Percentiles rank a stretch among this genome's conserved stretches.
phyloP scores from a whole-genome alignment of 2,888 invertebrate species.

The Eugnorisma glareosa region DNA sequence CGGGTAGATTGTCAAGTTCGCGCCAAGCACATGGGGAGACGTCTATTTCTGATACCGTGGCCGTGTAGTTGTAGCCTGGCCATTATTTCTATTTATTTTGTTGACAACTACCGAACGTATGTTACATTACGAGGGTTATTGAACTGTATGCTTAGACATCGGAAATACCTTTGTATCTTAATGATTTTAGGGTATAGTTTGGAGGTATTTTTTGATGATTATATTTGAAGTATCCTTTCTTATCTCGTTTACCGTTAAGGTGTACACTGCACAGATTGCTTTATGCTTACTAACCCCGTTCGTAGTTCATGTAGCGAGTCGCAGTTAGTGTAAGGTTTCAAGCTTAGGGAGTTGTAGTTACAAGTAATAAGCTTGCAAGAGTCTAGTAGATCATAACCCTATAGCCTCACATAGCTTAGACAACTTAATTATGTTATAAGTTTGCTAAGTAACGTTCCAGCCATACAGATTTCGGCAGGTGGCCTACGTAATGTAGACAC shows the following conservation, averaged over 20 bases:
- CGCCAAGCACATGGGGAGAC: slow-evolving; percentile 83
- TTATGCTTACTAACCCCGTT: slow-evolving; percentile 21
- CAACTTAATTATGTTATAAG: slow-evolving; percentile 2
- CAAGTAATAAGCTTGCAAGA: slow-evolving; percentile 24
- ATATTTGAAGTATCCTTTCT: slow-evolving; percentile 44
- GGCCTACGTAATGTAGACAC: not conserved
- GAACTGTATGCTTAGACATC: slow-evolving; percentile 49
- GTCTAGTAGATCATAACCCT: not conserved
- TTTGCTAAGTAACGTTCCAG: not conserved
- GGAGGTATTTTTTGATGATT: slow-evolving; percentile 49
- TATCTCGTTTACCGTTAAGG: slow-evolving; percentile 52
- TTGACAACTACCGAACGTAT: slow-evolving; percentile 77
- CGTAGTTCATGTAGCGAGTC: slow-evolving; percentile 10
- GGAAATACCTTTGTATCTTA: slow-evolving; percentile 63
- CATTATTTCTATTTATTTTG: slow-evolving; percentile 86
- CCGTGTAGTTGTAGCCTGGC: slow-evolving; percentile 75
- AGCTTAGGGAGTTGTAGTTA: slow-evolving; percentile 27
- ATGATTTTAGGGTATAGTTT: slow-evolving; percentile 54
- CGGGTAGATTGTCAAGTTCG: slow-evolving; percentile 88
- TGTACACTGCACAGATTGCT: slow-evolving; percentile 13
- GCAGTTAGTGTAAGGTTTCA: slow-evolving; percentile 47
- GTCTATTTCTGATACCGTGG: slow-evolving; percentile 82
- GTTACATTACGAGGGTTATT: slow-evolving; percentile 62
- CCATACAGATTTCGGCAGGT: not conserved
- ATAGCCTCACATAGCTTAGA: not conserved